Evolutionary conservation across 2,797 vertebrate genomes (phyloP).

Genomic region (Sebastes wilsoni): DNA sequence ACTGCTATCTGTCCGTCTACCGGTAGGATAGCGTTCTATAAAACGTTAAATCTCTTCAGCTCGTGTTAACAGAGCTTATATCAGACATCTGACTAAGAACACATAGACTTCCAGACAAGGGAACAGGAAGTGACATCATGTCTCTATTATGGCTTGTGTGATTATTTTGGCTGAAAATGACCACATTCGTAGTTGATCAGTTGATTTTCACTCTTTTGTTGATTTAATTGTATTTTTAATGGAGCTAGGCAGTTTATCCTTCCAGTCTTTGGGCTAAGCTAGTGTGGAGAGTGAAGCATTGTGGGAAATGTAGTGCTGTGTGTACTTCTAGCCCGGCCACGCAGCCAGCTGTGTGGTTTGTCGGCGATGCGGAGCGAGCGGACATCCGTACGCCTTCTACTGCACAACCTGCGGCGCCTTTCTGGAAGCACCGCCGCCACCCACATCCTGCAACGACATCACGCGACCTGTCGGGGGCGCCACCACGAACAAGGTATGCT

Average conservation of each 20-base stretch:
- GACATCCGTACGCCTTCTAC: slow-evolving; percentile 80
- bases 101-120: no score
- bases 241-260: background rate
- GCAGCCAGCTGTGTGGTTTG: slow-evolving; percentile 80
- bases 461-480: background rate
- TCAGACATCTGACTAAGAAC: no score
- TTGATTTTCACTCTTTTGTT: background rate
- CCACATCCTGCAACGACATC: slow-evolving; percentile 13
- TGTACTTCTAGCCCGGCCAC: background rate
- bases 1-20: background rate
- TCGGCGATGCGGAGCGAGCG: slow-evolving; percentile 84
- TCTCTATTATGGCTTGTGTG: no score
- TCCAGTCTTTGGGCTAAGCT: background rate
- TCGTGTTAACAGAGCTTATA: no score
- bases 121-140: no score
- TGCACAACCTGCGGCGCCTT: slow-evolving; percentile 85
- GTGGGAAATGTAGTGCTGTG: slow-evolving; percentile 14
- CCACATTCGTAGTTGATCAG: no score
- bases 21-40: no score
- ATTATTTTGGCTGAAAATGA: no score
- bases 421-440: slow-evolving; percentile 73
- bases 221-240: background rate
- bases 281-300: slow-evolving; percentile 4
- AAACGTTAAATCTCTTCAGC: no score
- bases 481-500: slow-evolving; percentile 64